Base-by-base conservation (phyloP, 2,797 vertebrate species). In the Paedocypris micromegethes region DNA sequence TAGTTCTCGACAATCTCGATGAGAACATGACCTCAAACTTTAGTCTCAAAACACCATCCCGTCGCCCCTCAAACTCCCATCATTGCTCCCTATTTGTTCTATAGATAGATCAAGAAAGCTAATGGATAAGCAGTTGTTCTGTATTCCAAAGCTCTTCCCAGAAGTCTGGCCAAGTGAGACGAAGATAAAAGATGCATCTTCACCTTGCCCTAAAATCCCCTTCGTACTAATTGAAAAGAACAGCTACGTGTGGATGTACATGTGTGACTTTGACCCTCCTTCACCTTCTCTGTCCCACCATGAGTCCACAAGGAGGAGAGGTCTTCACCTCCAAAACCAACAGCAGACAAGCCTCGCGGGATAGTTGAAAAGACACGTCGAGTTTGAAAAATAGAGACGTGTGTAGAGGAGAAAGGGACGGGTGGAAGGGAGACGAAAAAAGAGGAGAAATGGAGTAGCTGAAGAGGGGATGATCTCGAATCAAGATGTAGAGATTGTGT, bases 241-340 rank as follows among this genome's bases (percentile, higher is more conserved):
- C 60, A 9, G 58, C 3, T 7, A 9, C 9, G 3, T 50, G 49
- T 3, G 23, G 53, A 37, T 43, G 48, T 66, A 44, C 45, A 57
- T 63, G 59, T 59, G 58, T 50, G 53, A 6, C 63, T 72, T 70
- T 70, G 73, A 75, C 70, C 63, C 55, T 54, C 67, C 59, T 73
- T 78, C 70, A 78, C 65, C 71, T 23, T 0, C 2, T 49, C 48
- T 64, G 62, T 73, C 71, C 68, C 71, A 51, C 44, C 64, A 68
- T 47, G 59, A 60, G 9, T 58, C 63, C 58, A 53, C 40, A 66
- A 73, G 57, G 48, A 61, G 42, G 39, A 57, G 23, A 45, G 49
- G 55, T 55, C 72, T 68, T 62, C 60, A 62, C 64, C 66, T 75
- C 37, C 58, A 44, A 72, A 74, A 66, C 57, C 48, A 1, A n/a